Base-by-base conservation (phyloP, 2,888 invertebrate genomes). In the Scelioninae gen. 2 region DNA sequence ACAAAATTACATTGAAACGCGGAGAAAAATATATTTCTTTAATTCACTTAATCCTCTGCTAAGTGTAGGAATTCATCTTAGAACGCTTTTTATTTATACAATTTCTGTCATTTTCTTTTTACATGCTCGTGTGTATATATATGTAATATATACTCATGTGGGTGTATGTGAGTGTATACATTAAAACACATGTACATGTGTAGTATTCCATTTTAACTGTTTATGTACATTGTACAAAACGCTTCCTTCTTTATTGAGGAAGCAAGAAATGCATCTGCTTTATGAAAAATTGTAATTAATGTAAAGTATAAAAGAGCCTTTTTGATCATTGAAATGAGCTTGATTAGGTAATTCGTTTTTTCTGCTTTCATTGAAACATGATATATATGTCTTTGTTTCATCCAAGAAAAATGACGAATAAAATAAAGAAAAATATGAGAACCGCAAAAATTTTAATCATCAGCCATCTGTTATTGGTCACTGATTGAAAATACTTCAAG, bases 391-490 rank as follows among this genome's bases (percentile, higher is more conserved):
- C 35, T 10, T 39, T 48, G n/a, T 45, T 65, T 75, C 60, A 94
- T 81, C 97, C 95, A 90, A 98, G 90, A 88, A 99, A 97, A 79
- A 99, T 93, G 85, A 99, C 94, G 89, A 99, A 99, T 86, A 99
- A 96, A 87, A 99, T 94, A 87, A 99, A 99, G 90, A 99, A 99
- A 85, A 98, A 94, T 90, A 99, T 97, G 61, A 99, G 90, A 74
- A 99, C 96, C 58, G 94, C 98, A 88, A 99, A 99, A 78, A 99
- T 93, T 90, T 99, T 99, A 80, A 99, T 94, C 97, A 99, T 99
- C 28, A 99, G 90, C 93, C 98, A 98, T 81, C 99, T 91, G 88
- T 99, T 99, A 75, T 96, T 96, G 11, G 97, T 95, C 33, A 99
- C 95, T 63, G 94, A 94, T 87, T 96, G 96, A 87, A 99, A 99